Evolutionary conservation across 2,113 vertebrate species (phyloP).

Genomic region (Indri indri): DNA sequence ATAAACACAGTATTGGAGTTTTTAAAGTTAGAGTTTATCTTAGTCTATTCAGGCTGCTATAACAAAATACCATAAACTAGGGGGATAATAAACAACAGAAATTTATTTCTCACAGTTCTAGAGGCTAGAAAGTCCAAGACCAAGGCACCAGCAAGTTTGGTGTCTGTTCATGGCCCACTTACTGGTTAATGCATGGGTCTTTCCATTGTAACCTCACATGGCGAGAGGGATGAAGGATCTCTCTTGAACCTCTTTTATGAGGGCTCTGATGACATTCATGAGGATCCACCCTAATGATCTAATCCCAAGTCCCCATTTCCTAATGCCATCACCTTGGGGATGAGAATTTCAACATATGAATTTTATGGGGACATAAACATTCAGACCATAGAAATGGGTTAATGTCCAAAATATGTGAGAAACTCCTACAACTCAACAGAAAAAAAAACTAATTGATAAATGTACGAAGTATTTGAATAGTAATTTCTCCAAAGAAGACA

Average conservation of each 20-base stretch:
- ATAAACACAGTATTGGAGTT: not conserved
- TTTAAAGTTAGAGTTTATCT: not conserved
- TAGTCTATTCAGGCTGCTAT: not conserved
- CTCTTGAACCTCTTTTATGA: not conserved
- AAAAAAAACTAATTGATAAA: not conserved
- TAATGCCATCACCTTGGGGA: not conserved
- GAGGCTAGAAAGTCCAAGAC: not conserved
- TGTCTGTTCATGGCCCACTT: not conserved
- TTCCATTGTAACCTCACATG: not conserved
- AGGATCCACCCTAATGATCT: not conserved
- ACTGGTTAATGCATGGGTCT: not conserved
- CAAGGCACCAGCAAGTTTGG: not conserved
- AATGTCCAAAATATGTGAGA: not conserved
- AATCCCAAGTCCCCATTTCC: not conserved
- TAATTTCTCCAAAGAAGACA: not conserved
- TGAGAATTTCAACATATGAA: not conserved
- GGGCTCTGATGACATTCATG: not conserved
- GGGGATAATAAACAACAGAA: not conserved
- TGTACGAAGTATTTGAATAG: not conserved
- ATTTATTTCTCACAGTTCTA: not conserved
- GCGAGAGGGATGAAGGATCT: not conserved
- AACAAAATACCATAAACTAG: not conserved
- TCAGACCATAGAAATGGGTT: not conserved
- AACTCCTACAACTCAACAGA: not conserved
- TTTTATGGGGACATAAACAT: not conserved